Conservation (phyloP, 2,888 invertebrate genomes). For the Subacronicta megacephala region DNA sequence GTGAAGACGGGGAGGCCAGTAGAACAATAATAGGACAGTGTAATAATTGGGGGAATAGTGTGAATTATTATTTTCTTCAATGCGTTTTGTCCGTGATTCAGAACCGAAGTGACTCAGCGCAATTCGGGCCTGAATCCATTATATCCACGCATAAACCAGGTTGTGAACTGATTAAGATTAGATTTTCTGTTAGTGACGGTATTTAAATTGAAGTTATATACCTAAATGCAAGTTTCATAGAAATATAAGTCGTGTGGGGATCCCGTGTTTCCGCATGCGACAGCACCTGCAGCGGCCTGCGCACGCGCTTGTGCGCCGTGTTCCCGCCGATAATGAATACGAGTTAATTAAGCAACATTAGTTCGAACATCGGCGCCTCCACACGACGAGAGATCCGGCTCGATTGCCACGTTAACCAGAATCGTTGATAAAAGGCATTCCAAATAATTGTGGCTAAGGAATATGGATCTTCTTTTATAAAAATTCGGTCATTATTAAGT, state of each 20-base stretch:
- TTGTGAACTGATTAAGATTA: too few species aligned
- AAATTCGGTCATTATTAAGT: too few species aligned
- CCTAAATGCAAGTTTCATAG: constrained; percentile 51
- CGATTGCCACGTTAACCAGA: constrained; percentile 74
- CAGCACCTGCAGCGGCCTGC: constrained; percentile 69
- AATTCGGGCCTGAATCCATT: neutral
- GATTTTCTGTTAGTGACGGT: neutral
- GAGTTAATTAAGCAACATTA: constrained; percentile 89
- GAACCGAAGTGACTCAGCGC: too few species aligned
- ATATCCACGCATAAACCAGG: neutral
- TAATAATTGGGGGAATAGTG: too few species aligned
- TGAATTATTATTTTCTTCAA: too few species aligned
- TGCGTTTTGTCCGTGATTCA: too few species aligned
- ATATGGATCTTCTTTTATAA: too few species aligned
- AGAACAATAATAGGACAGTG: too few species aligned
- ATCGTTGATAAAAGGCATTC: constrained; percentile 69
- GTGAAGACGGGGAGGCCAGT: too few species aligned
- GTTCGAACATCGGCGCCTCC: constrained; percentile 84
- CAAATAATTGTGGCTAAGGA: constrained; percentile 46
- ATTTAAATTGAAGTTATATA: constrained; percentile 52
- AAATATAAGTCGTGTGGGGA: constrained; percentile 46
- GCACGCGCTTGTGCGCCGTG: constrained; percentile 73
- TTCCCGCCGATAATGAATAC: constrained; percentile 84
- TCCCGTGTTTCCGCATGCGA: constrained; percentile 55
- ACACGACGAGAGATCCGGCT: constrained; percentile 81